phyloP scores from a whole-genome alignment of 2,888 invertebrate species.

The Catocala nupta region DNA sequence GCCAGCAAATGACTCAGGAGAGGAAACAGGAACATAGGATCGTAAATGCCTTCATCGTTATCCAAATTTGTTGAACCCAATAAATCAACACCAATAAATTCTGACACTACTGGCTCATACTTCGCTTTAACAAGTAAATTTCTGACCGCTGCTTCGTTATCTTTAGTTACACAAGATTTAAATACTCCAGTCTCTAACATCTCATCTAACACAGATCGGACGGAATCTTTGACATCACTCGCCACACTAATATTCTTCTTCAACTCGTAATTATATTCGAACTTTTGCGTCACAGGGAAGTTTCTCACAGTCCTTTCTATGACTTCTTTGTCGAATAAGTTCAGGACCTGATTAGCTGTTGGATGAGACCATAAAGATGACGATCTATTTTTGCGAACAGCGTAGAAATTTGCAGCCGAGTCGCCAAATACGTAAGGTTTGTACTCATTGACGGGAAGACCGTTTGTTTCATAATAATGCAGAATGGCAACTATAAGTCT shows the following conservation, averaged over 20 bases:
- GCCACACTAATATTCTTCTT: constrained; percentile 53
- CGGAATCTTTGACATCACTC: constrained; percentile 43
- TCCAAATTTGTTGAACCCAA: constrained; percentile 61
- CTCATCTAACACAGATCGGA: constrained; percentile 55
- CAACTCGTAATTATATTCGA: constrained; percentile 81
- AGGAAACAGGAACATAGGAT: constrained; percentile 94
- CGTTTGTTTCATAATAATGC: constrained; percentile 90
- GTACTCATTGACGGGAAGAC: constrained; percentile 89
- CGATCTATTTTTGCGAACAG: constrained; percentile 86
- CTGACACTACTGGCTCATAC: constrained; percentile 53
- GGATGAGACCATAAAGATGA: constrained; percentile 90
- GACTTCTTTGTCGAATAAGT: constrained; percentile 89
- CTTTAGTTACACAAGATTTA: constrained; percentile 55
- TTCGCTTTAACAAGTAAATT: constrained; percentile 59
- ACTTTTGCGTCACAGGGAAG: constrained; percentile 89
- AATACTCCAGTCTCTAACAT: constrained; percentile 60
- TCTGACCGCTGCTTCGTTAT: constrained; percentile 60
- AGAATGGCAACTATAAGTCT: constrained; percentile 90
- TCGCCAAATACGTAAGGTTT: constrained; percentile 95
- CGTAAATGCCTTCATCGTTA: constrained; percentile 88
- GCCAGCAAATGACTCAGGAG: constrained; percentile 91
- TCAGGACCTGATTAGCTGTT: constrained; percentile 91
- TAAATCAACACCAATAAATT: constrained; percentile 58
- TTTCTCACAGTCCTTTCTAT: constrained; percentile 90
- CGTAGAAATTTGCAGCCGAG: constrained; percentile 92